Evolutionary conservation across 2,888 invertebrate genomes (phyloP).

Genomic region (Epinotia demarniana): DNA sequence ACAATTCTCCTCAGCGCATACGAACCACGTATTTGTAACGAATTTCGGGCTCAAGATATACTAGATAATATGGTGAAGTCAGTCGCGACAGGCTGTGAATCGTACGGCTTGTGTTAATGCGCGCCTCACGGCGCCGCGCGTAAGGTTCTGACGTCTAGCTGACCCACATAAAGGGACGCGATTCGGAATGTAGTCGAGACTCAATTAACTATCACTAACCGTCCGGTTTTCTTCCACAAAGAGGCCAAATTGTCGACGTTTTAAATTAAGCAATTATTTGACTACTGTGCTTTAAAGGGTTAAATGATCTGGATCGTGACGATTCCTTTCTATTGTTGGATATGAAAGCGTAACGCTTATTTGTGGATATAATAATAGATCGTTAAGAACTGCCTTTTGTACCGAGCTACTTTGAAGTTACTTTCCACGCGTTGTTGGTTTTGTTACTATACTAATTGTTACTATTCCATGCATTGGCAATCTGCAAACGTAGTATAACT

Average conservation of each 20-base stretch:
- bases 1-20: neutral
- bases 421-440: neutral
- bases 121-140: conserved; percentile 43
- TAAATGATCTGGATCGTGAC: conserved; percentile 24
- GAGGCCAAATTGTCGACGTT: conserved; percentile 38
- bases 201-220: conserved; percentile 43
- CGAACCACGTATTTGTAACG: neutral
- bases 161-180: conserved; percentile 48
- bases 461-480: neutral
- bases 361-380: conserved; percentile 15
- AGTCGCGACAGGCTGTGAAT: neutral
- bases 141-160: conserved; percentile 40
- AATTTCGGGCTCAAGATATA: neutral
- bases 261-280: conserved; percentile 37
- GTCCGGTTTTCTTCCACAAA: conserved; percentile 41
- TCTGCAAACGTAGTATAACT: too few species aligned
- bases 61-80: neutral
- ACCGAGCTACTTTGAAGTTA: conserved; percentile 1
- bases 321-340: conserved; percentile 38
- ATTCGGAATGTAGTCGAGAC: conserved; percentile 33
- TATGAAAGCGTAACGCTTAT: conserved; percentile 44
- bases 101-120: conserved; percentile 44
- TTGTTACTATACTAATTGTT: neutral
- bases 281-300: conserved; percentile 11
- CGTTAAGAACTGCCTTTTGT: conserved; percentile 25